These are phyloP conservation scores for Peromyscus eremicus DNA, from an alignment of 2,797 vertebrate species.

Conservation along the genomic window DNA sequence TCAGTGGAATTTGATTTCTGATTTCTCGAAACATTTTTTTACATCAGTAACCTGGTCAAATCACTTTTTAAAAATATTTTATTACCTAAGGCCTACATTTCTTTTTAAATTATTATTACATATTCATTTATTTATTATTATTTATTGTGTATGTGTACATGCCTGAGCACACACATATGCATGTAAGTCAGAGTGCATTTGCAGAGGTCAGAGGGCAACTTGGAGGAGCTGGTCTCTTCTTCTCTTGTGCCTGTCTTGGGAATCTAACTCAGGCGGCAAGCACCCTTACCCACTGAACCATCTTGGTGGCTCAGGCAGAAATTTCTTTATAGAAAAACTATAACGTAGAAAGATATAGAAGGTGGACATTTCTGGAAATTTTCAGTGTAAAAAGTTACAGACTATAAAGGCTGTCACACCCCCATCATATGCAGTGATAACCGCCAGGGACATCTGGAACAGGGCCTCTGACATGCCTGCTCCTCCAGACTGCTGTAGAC, in stretches of 20 bases:
- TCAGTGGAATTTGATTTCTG: not conserved
- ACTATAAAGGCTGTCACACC: not conserved
- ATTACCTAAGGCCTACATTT: not conserved
- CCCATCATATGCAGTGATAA: rapidly evolving
- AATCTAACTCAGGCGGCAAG: not conserved
- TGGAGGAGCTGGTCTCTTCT: not conserved
- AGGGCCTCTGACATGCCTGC: rapidly evolving
- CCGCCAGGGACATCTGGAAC: not conserved
- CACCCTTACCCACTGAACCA: not conserved
- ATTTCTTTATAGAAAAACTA: conserved; percentile 46
- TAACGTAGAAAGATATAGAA: not conserved
- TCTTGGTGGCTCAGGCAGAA: not conserved
- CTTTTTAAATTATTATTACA: not conserved
- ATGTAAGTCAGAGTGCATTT: not conserved
- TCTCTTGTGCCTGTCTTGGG: not conserved
- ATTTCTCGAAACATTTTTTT: conserved; percentile 39
- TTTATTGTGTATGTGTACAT: not conserved
- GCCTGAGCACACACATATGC: not conserved
- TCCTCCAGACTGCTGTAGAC: not conserved
- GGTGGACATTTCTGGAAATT: not conserved
- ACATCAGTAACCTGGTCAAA: conserved; percentile 1
- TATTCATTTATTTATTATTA: not conserved
- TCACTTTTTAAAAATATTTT: not conserved
- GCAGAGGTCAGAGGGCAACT: not conserved
- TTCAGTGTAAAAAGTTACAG: not conserved